Percentiles rank a stretch among this genome's conserved stretches.
phyloP scores from a whole-genome alignment of 2,113 vertebrate species.

The Rousettus leschenaultii region DNA sequence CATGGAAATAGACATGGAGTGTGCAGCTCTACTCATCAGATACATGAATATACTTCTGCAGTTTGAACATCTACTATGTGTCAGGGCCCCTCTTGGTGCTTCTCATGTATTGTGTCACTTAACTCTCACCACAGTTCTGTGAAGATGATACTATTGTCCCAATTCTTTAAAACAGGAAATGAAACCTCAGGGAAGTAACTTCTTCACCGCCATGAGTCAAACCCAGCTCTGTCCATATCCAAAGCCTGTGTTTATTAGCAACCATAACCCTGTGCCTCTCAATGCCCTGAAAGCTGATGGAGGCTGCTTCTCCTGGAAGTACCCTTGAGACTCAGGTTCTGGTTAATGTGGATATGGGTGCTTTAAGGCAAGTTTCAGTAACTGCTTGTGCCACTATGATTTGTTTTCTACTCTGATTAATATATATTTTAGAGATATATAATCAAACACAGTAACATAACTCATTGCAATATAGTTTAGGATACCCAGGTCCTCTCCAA shows the following conservation, averaged over 20 bases:
- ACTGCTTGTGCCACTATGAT: background rate
- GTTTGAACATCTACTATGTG: background rate
- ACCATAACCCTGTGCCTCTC: background rate
- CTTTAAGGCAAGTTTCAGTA: background rate
- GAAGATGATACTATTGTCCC: background rate
- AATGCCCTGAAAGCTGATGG: background rate
- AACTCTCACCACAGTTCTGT: background rate
- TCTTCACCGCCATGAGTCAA: background rate
- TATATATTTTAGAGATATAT: background rate
- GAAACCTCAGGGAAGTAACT: background rate
- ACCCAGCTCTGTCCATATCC: background rate
- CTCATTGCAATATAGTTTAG: background rate
- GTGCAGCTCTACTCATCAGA: background rate
- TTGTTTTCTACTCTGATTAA: background rate
- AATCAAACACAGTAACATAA: background rate
- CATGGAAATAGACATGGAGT: background rate
- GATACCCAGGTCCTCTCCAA: background rate
- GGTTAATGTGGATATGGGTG: background rate
- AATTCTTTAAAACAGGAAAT: background rate
- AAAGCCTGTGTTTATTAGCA: background rate
- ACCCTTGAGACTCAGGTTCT: background rate
- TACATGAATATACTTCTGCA: background rate
- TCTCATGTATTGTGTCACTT: background rate
- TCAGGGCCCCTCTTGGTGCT: background rate
- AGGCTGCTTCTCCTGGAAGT: background rate